Evolutionary conservation across 2,113 vertebrate genomes (phyloP).

Genomic region (Apteryx mantelli): DNA sequence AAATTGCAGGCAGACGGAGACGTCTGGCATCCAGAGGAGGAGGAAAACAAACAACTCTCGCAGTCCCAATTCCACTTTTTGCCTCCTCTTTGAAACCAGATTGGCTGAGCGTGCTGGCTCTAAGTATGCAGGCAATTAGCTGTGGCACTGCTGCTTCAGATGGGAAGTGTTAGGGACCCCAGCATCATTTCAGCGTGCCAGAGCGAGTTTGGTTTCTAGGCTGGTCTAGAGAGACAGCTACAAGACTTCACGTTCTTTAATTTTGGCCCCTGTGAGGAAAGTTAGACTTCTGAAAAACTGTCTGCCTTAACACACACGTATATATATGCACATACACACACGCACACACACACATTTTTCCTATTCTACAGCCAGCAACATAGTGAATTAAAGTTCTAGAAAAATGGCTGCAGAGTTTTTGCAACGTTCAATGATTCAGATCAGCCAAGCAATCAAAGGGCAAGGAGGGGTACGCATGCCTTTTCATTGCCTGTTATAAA

Average conservation of each 20-base stretch:
- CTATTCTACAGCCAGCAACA: neutral
- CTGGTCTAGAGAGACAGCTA: neutral
- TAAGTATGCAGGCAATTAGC: neutral
- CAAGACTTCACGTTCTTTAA: neutral
- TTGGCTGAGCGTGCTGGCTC: neutral
- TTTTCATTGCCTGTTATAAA: slow-evolving; percentile 57
- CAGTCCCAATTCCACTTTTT: neutral
- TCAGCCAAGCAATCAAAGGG: slow-evolving; percentile 24
- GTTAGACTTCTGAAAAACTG: neutral
- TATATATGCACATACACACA: neutral
- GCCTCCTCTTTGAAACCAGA: neutral
- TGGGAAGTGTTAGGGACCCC: fast-evolving
- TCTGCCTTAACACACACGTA: neutral
- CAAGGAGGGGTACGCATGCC: slow-evolving; percentile 33
- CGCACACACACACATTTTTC: neutral
- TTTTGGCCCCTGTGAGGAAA: neutral
- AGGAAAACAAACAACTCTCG: slow-evolving; percentile 32
- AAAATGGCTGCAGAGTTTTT: neutral
- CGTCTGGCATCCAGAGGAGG: slow-evolving; percentile 1
- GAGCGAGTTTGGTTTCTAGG: neutral
- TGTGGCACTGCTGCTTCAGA: neutral
- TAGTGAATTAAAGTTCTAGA: neutral
- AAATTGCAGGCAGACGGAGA: slow-evolving; percentile 33
- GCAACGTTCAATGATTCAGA: neutral
- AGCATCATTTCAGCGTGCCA: neutral